Conservation (phyloP, 2,888 invertebrate species). For the Cremastobaeus sp. region DNA sequence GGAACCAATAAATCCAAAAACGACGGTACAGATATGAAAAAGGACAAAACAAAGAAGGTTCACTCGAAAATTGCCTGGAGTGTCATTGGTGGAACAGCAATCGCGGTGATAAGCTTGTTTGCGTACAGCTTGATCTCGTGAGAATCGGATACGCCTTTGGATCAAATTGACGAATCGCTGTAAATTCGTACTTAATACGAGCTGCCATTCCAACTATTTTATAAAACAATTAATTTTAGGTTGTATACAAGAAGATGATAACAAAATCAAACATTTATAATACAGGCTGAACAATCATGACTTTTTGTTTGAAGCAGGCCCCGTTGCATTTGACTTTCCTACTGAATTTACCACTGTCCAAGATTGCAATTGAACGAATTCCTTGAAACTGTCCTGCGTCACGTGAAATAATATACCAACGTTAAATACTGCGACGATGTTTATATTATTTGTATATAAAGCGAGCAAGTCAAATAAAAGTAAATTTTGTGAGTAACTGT, state of each 20-base stretch:
- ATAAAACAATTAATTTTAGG: constrained; percentile 10
- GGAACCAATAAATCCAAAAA: constrained; percentile 65
- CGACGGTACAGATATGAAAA: constrained; percentile 16
- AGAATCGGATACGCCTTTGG: constrained; percentile 21
- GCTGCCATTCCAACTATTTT: constrained; percentile 50
- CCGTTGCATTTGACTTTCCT: too few relatives aligned
- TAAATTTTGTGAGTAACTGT: neutral
- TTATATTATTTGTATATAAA: too few relatives aligned
- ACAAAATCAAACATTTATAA: neutral
- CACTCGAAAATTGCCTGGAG: constrained; percentile 82
- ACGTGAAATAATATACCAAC: too few relatives aligned
- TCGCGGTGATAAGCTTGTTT: constrained; percentile 86
- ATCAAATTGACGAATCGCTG: constrained; percentile 10
- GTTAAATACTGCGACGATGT: too few relatives aligned
- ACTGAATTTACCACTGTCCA: too few relatives aligned
- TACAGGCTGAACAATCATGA: neutral
- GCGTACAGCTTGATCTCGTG: constrained; percentile 83
- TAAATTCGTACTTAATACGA: constrained; percentile 17
- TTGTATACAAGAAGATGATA: neutral
- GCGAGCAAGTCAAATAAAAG: too few relatives aligned
- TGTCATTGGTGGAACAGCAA: constrained; percentile 83
- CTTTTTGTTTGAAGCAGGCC: neutral
- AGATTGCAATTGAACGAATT: too few relatives aligned
- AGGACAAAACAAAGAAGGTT: constrained; percentile 64
- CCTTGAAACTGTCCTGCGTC: too few relatives aligned